Conservation (phyloP, 2,797 vertebrate species). For the Argentina silus region DNA sequence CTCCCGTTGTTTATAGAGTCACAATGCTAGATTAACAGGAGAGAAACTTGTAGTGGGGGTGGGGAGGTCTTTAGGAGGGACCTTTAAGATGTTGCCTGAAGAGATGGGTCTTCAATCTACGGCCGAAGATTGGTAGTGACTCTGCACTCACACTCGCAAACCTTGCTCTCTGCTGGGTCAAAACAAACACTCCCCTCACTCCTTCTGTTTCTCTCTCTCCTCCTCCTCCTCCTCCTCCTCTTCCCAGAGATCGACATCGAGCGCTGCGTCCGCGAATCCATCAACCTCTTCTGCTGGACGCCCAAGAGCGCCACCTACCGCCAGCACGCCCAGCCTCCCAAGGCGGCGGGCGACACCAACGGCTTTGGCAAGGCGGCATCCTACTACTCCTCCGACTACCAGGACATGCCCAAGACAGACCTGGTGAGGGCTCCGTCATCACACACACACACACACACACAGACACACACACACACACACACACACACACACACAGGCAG, state of each 20-base stretch:
- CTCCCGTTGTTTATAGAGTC: slow-evolving; percentile 13
- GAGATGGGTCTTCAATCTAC: too few relatives aligned
- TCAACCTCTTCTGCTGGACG: slow-evolving; percentile 95
- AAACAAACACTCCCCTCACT: too few relatives aligned
- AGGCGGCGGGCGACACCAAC: slow-evolving; percentile 48
- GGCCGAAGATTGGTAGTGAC: too few relatives aligned
- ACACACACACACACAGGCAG: not conserved
- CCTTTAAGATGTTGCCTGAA: too few relatives aligned
- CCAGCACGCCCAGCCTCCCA: slow-evolving; percentile 89
- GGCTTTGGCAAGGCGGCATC: slow-evolving; percentile 68
- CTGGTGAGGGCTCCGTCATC: slow-evolving; percentile 78
- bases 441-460: not conserved
- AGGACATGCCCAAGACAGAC: slow-evolving; percentile 86
- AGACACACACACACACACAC: slow-evolving; percentile 9
- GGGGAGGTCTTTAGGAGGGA: too few relatives aligned
- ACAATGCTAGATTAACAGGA: too few relatives aligned
- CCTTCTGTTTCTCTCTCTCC: not conserved
- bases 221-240: not conserved
- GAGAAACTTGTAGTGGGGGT: too few relatives aligned
- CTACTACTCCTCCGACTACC: slow-evolving; percentile 86
- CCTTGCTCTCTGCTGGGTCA: too few relatives aligned
- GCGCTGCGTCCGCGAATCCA: slow-evolving; percentile 95
- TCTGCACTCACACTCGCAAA: too few relatives aligned
- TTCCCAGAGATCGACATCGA: slow-evolving; percentile 94
- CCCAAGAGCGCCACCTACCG: slow-evolving; percentile 94